Base-by-base conservation (phyloP, 2,113 vertebrate genomes). In the Psephotus haematonotus region DNA sequence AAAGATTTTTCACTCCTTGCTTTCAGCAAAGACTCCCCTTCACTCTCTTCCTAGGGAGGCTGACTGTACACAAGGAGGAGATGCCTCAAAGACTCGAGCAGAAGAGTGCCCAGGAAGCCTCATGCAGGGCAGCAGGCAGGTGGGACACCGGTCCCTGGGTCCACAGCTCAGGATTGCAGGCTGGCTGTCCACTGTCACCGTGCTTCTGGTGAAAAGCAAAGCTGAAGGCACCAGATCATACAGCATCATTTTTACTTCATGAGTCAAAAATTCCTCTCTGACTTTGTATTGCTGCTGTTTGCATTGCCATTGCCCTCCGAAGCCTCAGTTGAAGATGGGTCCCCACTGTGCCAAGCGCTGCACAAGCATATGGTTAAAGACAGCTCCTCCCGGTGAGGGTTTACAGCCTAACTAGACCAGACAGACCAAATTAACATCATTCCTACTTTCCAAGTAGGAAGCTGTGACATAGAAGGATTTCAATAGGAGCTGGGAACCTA, bases 121-220 rank as follows among this genome's bases (percentile, higher is more conserved):
- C 44, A 33, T 2, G 12, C 1, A 3, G 88, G 76, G 50, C 2
- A 0, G 8, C 64, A 81, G 59, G 35, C 33, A 52, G 37, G 25
- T 4, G 3, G 46, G 20, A 63, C 27, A 8, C 14, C 3, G 0
- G 7, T 43, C 33, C 23, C 47, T 25, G 23, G 20, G 52, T 6
- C 20, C 27, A 4, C 0, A 3, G 39, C 29, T 57, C 23, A 1
- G 41, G 24, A 75, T n/a, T 71, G 37, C 0, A 0, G 20, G 33
- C 28, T 63, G 52, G 18, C 63, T 52, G 41, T 28, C 37, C 52
- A 10, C n/a, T 71, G 72, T 39, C 46, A 53, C 43, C 11, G 4
- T 1, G 0, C 14, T 81, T 35, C 60, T 49, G 47, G 17, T 16
- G 35, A 35, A 63, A 60, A 82, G 15, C 65, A 74, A 49, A 44